These are phyloP conservation scores for Paragorgia papillata DNA, from an alignment of 92 coral and sea anemone genomes.

Conservation along the genomic window DNA sequence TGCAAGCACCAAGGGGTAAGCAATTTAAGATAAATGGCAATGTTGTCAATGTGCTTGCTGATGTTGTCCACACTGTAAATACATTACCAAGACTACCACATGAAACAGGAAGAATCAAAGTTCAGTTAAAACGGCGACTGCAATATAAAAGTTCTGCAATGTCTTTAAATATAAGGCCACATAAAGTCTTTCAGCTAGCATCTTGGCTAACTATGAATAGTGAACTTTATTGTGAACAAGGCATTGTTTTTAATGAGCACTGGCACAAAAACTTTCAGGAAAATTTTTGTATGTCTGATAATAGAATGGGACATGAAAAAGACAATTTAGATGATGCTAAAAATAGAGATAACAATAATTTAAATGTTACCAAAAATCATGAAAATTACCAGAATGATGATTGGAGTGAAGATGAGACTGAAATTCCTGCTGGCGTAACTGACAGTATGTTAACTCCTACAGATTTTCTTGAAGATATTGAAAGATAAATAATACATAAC, in stretches of 20 bases:
- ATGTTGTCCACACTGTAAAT: constrained; percentile 19
- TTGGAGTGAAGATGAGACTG: constrained; percentile 39
- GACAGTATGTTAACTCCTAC: constrained; percentile 48
- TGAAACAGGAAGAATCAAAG: constrained; percentile 57
- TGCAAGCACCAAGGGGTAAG: constrained; percentile 44
- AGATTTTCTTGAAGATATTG: constrained; percentile 52
- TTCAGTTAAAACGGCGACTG: constrained; percentile 53
- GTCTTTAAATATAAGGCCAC: constrained; percentile 63
- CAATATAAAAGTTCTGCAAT: constrained; percentile 31
- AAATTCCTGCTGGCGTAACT: constrained; percentile 45
- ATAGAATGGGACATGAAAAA: too few relatives aligned
- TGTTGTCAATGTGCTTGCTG: too few relatives aligned
- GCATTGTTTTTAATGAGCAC: constrained; percentile 9
- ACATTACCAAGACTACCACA: constrained; percentile 53
- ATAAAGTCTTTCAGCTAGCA: constrained; percentile 64
- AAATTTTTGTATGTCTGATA: too few relatives aligned
- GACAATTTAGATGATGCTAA: too few relatives aligned
- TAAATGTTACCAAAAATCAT: too few relatives aligned
- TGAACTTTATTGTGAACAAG: constrained; percentile 50
- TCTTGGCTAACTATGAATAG: constrained; percentile 61
- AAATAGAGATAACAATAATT: too few relatives aligned
- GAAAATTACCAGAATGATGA: too few relatives aligned
- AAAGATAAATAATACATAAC: constrained; percentile 44
- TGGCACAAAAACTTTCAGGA: constrained; percentile 36
- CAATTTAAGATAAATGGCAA: constrained; percentile 28